Base-by-base conservation (phyloP, 2,797 vertebrate genomes). In the Amblyraja radiata region DNA sequence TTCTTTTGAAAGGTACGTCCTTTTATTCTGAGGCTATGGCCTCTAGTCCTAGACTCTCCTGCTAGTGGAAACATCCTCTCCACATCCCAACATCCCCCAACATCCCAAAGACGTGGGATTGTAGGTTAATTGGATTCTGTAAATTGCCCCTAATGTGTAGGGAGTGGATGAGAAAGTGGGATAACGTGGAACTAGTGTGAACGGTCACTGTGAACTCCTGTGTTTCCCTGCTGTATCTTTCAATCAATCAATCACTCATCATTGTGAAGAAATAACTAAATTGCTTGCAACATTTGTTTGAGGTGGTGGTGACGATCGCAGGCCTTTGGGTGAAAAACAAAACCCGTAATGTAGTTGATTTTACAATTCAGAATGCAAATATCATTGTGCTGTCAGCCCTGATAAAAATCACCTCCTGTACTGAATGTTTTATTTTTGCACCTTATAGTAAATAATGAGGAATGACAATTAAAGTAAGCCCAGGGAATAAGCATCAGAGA, bases 361-460 rank as follows among this genome's bases (percentile, higher is more conserved):
- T 88, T n/a, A 32, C 6, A 16, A 68, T 16, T 13, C 9, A 54
- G 58, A 74, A 28, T n/a, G 18, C 68, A 71, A 92, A 54, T 58
- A 46, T 58, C 16, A 11, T 76, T 39, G 6, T 6, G 71, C 28
- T 13, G 25, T 46, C 94, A 95, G 94, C 95, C 95, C 95, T 14
- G 71, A 94, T 94, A 95, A 93, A 93, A 95, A 95, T 95, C 95
- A 95, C 95, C 94, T 94, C 96, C 96, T 95, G 94, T 94, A 93
- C 93, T 94, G 95, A 95, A 96, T 96, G 95, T 94, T 96, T 96
- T 95, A 95, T 96, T 94, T 94, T 94, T 95, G 95, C 96, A 97
- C 96, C 96, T 97, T 96, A 95, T 95, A 97, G 96, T 96, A 96
- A 95, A 95, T 97, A 97, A 97, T 96, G 95, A 97, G 96, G 95